These are phyloP conservation scores for Elaphurus davidianus DNA, from an alignment of 2,113 vertebrate genomes.

Conservation along the genomic window DNA sequence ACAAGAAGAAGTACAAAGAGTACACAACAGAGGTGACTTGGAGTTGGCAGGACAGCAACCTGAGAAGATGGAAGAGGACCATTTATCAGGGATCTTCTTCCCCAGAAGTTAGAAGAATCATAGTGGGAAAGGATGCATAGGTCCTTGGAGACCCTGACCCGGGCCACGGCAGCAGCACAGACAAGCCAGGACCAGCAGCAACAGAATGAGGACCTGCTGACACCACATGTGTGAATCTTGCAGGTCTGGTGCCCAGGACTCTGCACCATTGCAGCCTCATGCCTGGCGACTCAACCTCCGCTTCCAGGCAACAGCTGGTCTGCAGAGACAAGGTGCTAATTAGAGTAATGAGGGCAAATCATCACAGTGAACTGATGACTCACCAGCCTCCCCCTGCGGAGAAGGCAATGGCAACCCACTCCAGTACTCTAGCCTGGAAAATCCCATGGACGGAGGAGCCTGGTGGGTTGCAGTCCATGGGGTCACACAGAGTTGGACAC, in stretches of 20 bases:
- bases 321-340: constrained; percentile 69
- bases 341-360: constrained; percentile 78
- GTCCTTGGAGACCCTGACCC: accelerated
- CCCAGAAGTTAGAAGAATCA: not conserved
- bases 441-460: not conserved
- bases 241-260: not conserved
- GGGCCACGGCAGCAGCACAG: not conserved
- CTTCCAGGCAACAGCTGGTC: constrained; percentile 60
- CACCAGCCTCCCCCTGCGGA: not conserved
- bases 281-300: constrained; percentile 50
- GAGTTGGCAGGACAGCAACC: not conserved
- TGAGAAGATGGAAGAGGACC: not conserved
- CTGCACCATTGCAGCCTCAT: not conserved
- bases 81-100: not conserved
- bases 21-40: not conserved
- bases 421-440: not conserved
- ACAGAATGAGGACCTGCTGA: not conserved
- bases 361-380: constrained; percentile 76
- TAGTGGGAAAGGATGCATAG: no score
- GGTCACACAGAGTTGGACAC: accelerated
- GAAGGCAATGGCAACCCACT: not conserved
- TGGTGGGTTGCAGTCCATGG: not conserved
- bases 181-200: not conserved
- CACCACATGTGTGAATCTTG: not conserved
- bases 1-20: not conserved